These are phyloP conservation scores for Ibycter americanus DNA, from an alignment of 2,797 vertebrate species.

Conservation along the genomic window DNA sequence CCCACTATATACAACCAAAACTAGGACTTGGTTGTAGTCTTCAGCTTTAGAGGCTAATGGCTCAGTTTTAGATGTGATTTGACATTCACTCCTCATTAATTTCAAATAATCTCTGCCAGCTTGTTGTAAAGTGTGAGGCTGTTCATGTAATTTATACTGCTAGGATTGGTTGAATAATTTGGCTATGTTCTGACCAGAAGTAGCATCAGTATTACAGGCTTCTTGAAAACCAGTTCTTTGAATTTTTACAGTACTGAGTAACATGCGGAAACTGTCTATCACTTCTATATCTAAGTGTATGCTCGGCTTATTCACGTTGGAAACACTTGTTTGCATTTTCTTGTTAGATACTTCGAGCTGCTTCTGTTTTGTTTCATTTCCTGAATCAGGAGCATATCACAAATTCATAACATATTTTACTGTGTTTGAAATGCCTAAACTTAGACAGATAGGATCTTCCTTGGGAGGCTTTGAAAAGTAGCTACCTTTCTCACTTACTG, in stretches of 20 bases:
- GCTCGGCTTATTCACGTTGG: neutral
- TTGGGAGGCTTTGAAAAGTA: neutral
- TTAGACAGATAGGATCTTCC: neutral
- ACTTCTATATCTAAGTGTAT: neutral
- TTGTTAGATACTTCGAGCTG: neutral
- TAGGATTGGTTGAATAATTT: neutral
- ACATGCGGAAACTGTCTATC: neutral
- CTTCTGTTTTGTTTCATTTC: neutral
- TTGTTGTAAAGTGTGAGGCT: neutral
- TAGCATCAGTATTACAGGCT: neutral
- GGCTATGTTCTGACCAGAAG: neutral
- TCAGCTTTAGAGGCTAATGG: neutral
- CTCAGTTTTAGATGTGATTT: neutral
- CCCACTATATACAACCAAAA: neutral
- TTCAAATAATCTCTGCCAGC: neutral
- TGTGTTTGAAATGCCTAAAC: neutral
- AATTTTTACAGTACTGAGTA: neutral
- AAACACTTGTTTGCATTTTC: neutral
- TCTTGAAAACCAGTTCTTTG: neutral
- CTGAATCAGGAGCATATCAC: neutral
- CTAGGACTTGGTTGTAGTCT: neutral
- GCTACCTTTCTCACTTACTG: neutral
- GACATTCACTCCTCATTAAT: neutral
- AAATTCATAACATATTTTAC: neutral
- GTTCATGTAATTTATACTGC: neutral